Evolutionary conservation across 2,113 vertebrate species (phyloP).

Genomic region (Phaethon lepturus): DNA sequence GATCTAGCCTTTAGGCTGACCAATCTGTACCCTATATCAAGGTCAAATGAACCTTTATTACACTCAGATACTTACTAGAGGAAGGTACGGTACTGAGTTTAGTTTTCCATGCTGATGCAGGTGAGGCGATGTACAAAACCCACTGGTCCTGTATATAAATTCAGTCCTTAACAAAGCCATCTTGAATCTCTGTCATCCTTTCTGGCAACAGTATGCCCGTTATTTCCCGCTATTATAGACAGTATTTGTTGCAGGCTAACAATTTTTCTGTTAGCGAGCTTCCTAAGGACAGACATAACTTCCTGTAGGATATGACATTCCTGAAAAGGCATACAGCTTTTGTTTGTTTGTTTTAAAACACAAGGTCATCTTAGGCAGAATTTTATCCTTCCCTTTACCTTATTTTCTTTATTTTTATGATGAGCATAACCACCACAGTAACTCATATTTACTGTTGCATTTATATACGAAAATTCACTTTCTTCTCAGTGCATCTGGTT

Average conservation of each 20-base stretch:
- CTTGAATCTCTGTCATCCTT: neutral
- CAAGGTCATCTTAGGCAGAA: conserved; percentile 20
- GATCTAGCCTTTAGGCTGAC: neutral
- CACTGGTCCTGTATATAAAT: neutral
- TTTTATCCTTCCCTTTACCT: conserved; percentile 25
- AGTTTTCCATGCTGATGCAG: neutral
- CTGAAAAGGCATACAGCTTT: neutral
- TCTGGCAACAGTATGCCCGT: neutral
- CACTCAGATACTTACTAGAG: neutral
- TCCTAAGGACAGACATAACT: conserved; percentile 16
- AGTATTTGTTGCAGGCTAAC: neutral
- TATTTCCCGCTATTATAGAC: neutral
- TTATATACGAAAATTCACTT: neutral
- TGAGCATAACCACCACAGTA: neutral
- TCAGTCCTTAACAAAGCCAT: neutral
- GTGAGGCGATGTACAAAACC: neutral
- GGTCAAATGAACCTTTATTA: neutral
- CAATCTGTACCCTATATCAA: neutral
- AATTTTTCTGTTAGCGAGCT: neutral
- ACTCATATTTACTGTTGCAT: neutral
- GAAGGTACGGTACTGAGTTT: neutral
- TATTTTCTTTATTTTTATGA: neutral
- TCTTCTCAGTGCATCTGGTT: neutral
- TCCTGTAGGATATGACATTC: conserved; percentile 16
- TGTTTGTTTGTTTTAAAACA: conserved; percentile 30